Percentiles rank a stretch among this genome's conserved stretches.
Evolutionary conservation across 2,113 vertebrate genomes (phyloP).

Genomic region (Leptobrachium leishanense): DNA sequence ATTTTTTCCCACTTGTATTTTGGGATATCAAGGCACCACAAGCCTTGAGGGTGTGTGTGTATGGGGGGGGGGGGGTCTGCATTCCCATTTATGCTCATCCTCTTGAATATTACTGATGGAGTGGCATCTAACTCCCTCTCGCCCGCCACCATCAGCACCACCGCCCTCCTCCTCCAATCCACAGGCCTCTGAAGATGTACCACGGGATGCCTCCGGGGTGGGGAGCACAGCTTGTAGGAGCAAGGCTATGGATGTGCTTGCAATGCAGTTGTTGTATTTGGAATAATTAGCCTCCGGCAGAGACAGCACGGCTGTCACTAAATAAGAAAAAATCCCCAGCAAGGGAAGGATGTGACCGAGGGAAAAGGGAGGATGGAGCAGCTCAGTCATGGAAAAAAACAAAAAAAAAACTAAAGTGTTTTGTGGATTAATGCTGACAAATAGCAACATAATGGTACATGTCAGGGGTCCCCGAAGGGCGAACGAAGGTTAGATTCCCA

Average conservation of each 20-base stretch:
- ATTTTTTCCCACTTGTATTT: too few relatives aligned
- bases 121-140: conserved; percentile 2
- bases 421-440: conserved; percentile 29
- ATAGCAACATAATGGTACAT: conserved; percentile 12
- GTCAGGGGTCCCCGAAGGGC: neutral
- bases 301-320: conserved; percentile 34
- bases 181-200: conserved; percentile 35
- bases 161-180: conserved; percentile 9
- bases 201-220: conserved; percentile 35
- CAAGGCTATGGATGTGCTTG: conserved; percentile 36
- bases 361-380: conserved; percentile 20
- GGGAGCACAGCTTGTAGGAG: conserved; percentile 38
- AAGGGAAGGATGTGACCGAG: conserved; percentile 32
- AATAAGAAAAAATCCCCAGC: conserved; percentile 10
- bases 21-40: too few relatives aligned
- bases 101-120: conserved; percentile 22
- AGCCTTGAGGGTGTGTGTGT: neutral
- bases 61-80: neutral
- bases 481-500: neutral
- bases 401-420: neutral
- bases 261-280: conserved; percentile 47
- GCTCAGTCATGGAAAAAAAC: conserved; percentile 17
- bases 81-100: conserved; percentile 6
- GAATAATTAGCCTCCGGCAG: conserved; percentile 48
- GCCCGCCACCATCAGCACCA: conserved; percentile 22